Base-by-base conservation (phyloP, 1,140 invertebrate species). In the Mesaphorura yosii region DNA sequence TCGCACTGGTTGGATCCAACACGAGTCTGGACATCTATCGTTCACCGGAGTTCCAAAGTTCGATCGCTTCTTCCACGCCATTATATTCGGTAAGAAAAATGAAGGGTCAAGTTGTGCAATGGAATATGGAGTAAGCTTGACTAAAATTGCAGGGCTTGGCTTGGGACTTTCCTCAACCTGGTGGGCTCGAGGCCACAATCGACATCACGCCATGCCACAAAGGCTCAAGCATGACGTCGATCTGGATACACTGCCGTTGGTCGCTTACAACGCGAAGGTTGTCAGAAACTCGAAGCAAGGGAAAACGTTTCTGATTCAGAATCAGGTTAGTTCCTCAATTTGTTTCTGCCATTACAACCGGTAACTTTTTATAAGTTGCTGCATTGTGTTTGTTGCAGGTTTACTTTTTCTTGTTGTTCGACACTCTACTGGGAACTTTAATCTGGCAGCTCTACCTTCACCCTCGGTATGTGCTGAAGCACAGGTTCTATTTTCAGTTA, bases 21-120 rank as follows among this genome's bases (percentile, higher is more conserved):
- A 53, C 54, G 58, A 60, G 29, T 45, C 50, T 56, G 58, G 53
- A 5, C 55, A 61, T 44, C 40, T 49, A 31, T 58, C 55, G 1
- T 12, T 61, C 4, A 58, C 52, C 1, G 59, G 59, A 28, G 28
- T 38, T 27, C 55, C 59, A 28, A 58, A 55, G 38, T 34, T 55
- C 20, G 59, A 61, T 41, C 10, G 25, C 40, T 20, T 48, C 15
- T 19, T 54, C 22, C 52, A 54, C 23, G 34, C 45, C 2, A 19
- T 55, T 48, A 17, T 55, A 12, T 53, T 50, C 51, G 56, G 57
- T 56, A 23, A 54, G 23, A n/a, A n/a, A n/a, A n/a, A n/a, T n/a
- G n/a, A n/a, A n/a, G n/a, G n/a, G n/a, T n/a, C n/a, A n/a, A n/a
- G n/a, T n/a, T n/a, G n/a, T n/a, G n/a, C n/a, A n/a, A n/a, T n/a